Evolutionary conservation across 1,140 invertebrate genomes (phyloP).

Genomic region (Dufourea novaeangliae): DNA sequence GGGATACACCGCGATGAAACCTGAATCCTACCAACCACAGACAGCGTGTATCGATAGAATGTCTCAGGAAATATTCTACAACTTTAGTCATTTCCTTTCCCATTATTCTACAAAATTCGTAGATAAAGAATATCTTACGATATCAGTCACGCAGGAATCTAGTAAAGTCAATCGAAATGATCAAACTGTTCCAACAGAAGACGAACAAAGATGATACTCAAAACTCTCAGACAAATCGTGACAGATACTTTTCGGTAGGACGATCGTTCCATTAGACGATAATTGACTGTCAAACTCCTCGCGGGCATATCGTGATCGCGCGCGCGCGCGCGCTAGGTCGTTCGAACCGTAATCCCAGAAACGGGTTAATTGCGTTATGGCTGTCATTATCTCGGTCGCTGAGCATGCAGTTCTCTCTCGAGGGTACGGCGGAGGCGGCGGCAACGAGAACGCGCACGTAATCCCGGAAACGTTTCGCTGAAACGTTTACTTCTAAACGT

Average conservation of each 20-base stretch:
- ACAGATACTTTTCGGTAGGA: conserved; percentile 4
- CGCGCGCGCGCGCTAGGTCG: too few species aligned
- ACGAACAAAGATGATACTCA: too few species aligned
- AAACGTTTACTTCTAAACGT: conserved; percentile 51
- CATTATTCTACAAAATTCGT: too few species aligned
- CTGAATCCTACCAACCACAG: conserved; percentile 41
- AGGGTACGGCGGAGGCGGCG: neutral
- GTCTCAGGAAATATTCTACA: too few species aligned
- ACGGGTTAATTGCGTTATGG: conserved; percentile 56
- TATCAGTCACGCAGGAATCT: too few species aligned
- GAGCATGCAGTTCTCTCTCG: conserved; percentile 49
- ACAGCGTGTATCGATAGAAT: too few species aligned
- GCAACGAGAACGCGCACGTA: conserved; percentile 38
- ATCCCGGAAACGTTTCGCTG: conserved; percentile 26
- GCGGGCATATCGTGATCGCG: conserved; percentile 1
- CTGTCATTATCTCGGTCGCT: conserved; percentile 54
- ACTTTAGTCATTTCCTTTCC: too few species aligned
- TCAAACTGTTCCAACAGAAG: too few species aligned
- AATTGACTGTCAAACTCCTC: conserved; percentile 55
- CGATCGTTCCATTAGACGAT: conserved; percentile 38
- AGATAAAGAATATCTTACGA: too few species aligned
- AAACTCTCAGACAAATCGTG: conserved; percentile 7
- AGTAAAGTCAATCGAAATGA: too few species aligned
- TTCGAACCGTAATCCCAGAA: conserved; percentile 50
- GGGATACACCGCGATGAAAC: conserved; percentile 51